Base-by-base conservation (phyloP, 1,140 invertebrate genomes). In the Lepidostoma basale region DNA sequence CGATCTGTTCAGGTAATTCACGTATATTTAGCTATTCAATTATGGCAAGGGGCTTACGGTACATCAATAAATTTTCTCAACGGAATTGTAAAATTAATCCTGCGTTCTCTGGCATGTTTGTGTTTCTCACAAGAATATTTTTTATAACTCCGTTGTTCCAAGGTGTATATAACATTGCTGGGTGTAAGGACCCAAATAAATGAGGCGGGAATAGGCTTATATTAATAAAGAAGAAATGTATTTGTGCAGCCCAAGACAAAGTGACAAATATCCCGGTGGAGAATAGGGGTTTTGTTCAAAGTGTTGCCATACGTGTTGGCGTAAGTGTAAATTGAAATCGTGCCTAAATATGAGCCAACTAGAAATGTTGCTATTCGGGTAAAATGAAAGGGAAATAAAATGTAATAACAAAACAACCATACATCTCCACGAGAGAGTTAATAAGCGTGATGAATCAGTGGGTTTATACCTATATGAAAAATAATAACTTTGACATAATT, bases 271-370 rank as follows among this genome's bases (percentile, higher is more conserved):
- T n/a, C n/a, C n/a, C n/a, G n/a, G n/a, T n/a, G n/a, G n/a, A n/a
- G n/a, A n/a, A n/a, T n/a, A n/a, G 44, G 39, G 39, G n/a, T 40
- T 40, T 40, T 40, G n/a, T 40, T 16, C 18, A 40, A 40, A 40
- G 39, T 40, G 39, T 40, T 8, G n/a, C 39, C 39, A 40, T 23
- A 23, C 18, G 52, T 30, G 25, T 56, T 16, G 23, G 26, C 20
- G 9, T 39, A 59, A 59, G 54, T 59, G 54, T 59, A 59, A 59
- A 59, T 59, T 59, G 54, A 59, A 59, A 39, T 59, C 54, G 54
- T 59, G 54, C 54, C 54, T 59, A 59, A 59, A 59, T 59, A 39
- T 59, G 54, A 33, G 33, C 30, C 5, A 56, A 20, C 52, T 14
- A 59, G 36, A 40, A 40, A 39, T 22, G 14, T 59, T 39, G 3